phyloP scores from a whole-genome alignment of 2,113 vertebrate genomes.

The Illadopsis cleaveri region DNA sequence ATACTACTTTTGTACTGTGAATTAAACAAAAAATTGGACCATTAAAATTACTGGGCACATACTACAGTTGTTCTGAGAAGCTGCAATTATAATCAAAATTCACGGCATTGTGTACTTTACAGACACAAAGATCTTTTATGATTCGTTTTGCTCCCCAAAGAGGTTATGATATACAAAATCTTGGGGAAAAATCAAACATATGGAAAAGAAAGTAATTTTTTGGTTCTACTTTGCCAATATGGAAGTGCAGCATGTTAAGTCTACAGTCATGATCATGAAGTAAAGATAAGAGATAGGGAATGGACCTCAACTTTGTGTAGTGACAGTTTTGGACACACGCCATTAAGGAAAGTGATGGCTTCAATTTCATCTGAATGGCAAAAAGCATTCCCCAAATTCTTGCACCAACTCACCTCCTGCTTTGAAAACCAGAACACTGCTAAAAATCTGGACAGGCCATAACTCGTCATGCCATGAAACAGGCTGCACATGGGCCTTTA shows the following conservation, averaged over 20 bases:
- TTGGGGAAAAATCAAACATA: neutral
- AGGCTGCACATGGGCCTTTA: neutral
- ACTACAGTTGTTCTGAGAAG: neutral
- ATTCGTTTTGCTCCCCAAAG: neutral
- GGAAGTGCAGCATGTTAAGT: neutral
- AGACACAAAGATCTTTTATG: neutral
- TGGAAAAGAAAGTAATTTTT: neutral
- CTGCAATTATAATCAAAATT: neutral
- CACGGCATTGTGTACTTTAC: neutral
- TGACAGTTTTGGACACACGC: neutral
- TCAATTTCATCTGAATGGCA: neutral
- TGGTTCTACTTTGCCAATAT: neutral
- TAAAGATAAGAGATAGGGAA: neutral
- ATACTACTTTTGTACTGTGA: neutral
- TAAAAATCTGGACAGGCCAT: neutral
- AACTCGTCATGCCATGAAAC: neutral
- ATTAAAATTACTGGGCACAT: neutral
- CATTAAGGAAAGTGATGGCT: neutral
- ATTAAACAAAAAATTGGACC: neutral
- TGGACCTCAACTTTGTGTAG: neutral
- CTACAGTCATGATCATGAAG: neutral
- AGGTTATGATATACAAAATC: neutral
- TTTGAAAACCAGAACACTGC: neutral
- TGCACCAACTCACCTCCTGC: neutral
- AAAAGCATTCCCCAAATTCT: neutral